Evolutionary conservation across 2,113 vertebrate species (phyloP).

Genomic region (Heteronetta atricapilla): DNA sequence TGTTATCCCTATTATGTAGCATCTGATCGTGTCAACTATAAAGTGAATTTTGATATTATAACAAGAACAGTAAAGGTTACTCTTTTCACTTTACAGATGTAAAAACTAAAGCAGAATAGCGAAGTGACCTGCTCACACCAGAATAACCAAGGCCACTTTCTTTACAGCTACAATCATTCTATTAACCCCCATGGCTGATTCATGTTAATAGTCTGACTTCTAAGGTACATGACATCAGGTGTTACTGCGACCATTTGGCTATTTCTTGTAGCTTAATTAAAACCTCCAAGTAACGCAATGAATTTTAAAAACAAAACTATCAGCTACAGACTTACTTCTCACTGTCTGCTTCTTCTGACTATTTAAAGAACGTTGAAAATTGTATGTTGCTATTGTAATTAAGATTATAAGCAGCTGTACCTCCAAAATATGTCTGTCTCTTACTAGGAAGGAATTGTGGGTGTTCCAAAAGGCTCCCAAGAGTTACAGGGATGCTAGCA

Average conservation of each 20-base stretch:
- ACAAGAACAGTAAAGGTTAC: not conserved
- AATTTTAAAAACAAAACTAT: not conserved
- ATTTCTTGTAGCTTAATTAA: not conserved
- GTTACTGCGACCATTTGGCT: not conserved
- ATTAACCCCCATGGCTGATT: not conserved
- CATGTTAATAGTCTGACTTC: not conserved
- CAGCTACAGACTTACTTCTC: not conserved
- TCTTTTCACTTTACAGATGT: not conserved
- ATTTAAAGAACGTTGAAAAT: not conserved
- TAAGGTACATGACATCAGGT: not conserved
- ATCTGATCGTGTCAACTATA: not conserved
- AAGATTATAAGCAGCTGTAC: not conserved
- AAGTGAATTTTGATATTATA: not conserved
- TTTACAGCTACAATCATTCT: not conserved
- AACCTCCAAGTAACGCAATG: not conserved
- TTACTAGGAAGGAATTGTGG: not conserved
- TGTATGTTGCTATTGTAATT: not conserved
- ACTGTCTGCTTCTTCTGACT: not conserved
- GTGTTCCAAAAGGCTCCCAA: not conserved
- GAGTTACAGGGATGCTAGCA: not conserved
- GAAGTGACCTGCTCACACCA: not conserved
- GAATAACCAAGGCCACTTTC: not conserved
- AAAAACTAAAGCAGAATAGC: not conserved
- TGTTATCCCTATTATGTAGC: not conserved
- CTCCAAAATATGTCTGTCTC: not conserved